phyloP scores from a whole-genome alignment of 2,797 vertebrate species.

The Anolis apletophallus region DNA sequence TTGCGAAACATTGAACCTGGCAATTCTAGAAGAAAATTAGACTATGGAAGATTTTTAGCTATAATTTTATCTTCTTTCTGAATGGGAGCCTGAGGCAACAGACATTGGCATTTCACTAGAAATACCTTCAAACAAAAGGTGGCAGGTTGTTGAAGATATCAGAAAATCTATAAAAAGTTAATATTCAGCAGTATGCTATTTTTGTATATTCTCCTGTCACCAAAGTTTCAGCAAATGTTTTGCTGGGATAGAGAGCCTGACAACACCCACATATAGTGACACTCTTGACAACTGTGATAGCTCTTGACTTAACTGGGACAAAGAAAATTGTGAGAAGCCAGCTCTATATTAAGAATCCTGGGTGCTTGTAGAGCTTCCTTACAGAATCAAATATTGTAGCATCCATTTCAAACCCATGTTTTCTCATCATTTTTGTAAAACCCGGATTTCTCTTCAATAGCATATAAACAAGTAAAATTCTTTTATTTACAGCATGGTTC shows the following conservation, averaged over 20 bases:
- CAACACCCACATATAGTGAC: background rate
- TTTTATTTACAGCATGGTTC: background rate
- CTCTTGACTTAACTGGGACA: constrained; percentile 75
- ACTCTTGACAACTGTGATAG: constrained; percentile 53
- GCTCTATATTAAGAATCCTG: constrained; percentile 57
- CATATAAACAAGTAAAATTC: background rate
- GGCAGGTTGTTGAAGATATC: background rate
- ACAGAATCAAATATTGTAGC: constrained; percentile 50
- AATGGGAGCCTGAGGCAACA: background rate
- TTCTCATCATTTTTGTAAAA: constrained; percentile 19
- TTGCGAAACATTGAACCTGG: background rate
- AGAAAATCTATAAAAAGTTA: background rate
- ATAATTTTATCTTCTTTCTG: background rate
- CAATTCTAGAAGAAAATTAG: constrained; percentile 16
- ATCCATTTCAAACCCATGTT: constrained; percentile 18
- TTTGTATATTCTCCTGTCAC: background rate
- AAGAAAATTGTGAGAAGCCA: constrained; percentile 63
- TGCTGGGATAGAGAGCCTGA: background rate
- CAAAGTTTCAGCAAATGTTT: constrained; percentile 3
- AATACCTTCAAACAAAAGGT: background rate
- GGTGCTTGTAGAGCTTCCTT: constrained; percentile 42
- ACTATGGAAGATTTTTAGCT: background rate
- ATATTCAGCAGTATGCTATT: background rate
- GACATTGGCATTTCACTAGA: background rate
- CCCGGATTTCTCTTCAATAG: constrained; percentile 6